Base-by-base conservation (phyloP, 2,113 vertebrate genomes). In the Antidorcas marsupialis region DNA sequence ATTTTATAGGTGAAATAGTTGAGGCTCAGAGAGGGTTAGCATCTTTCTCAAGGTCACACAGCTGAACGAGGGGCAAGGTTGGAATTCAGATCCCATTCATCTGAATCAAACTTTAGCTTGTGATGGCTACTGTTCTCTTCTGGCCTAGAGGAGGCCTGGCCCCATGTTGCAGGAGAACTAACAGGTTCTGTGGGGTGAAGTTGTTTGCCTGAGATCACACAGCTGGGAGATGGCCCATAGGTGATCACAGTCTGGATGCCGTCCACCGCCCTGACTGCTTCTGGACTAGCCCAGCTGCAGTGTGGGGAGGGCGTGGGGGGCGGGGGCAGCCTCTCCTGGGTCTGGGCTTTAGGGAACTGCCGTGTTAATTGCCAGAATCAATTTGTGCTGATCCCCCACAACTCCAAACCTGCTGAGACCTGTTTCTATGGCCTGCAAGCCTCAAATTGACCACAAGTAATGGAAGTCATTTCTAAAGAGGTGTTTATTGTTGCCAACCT, bases 361-460 rank as follows among this genome's bases (percentile, higher is more conserved):
- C 1, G 0, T 45, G 78, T 55, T 96, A 62, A 89, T 97, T 62
- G 60, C 97, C 71, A 83, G 87, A 92, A 94, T 87, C 88, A 81
- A 78, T 92, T 11, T 62, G 74, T 28, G 21, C 59, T n/a, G 55
- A 55, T 52, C 39, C n/a, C 21, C 30, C 28, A 62, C 33, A 30
- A 23, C 21, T 74, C 30, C 0, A 2, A 79, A 74, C 90, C 94
- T 88, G 53, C 87, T 4, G 71, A 86, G 91, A n/a, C 36, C 88
- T 5, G 16, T 94, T 74, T 76, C 85, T 87, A 1, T 33, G 93
- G 43, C 55, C 88, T 3, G 36, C 7, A 19, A 82, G 64, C 81
- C 50, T 96, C 90, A 39, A 89, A 83, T 7, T 79, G 96, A 90
- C 74, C 88, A 27, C 57, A 96, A 81, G 76, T 81, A 79, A 86